These are phyloP conservation scores for Pseudochirops cupreus DNA, from an alignment of 2,797 vertebrate genomes.

Conservation along the genomic window DNA sequence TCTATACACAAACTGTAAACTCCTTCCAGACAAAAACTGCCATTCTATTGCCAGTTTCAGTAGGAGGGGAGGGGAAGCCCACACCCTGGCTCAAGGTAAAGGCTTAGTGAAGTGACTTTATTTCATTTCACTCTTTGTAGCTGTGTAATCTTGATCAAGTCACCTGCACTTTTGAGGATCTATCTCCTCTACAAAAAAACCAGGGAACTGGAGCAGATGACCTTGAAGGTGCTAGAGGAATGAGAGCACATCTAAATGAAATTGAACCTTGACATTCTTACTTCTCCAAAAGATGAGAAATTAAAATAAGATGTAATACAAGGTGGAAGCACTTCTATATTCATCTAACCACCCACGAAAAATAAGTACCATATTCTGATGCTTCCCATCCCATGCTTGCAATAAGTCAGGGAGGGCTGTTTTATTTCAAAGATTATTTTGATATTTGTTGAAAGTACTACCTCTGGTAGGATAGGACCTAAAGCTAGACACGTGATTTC, in stretches of 20 bases:
- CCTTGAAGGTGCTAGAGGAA: background rate
- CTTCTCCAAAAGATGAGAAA: constrained; percentile 45
- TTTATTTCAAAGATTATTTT: constrained; percentile 39
- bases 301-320: background rate
- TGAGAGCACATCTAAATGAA: background rate
- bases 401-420: constrained; percentile 27
- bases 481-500: background rate
- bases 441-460: background rate
- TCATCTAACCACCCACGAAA: constrained; percentile 36
- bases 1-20: background rate
- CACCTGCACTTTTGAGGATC: background rate
- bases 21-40: background rate
- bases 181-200: background rate
- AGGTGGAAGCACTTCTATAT: constrained; percentile 6
- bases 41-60: background rate
- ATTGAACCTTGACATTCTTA: background rate
- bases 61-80: background rate
- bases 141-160: background rate
- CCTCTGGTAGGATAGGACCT: background rate
- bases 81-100: background rate
- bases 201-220: background rate
- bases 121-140: background rate
- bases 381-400: constrained; percentile 39
- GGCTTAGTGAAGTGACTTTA: background rate
- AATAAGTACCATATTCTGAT: constrained; percentile 17